A percentile compares a stretch with the other conserved stretches of the same genome.
Evolutionary conservation across 2,888 invertebrate genomes (phyloP).

Genomic region (Galeruca laticollis): DNA sequence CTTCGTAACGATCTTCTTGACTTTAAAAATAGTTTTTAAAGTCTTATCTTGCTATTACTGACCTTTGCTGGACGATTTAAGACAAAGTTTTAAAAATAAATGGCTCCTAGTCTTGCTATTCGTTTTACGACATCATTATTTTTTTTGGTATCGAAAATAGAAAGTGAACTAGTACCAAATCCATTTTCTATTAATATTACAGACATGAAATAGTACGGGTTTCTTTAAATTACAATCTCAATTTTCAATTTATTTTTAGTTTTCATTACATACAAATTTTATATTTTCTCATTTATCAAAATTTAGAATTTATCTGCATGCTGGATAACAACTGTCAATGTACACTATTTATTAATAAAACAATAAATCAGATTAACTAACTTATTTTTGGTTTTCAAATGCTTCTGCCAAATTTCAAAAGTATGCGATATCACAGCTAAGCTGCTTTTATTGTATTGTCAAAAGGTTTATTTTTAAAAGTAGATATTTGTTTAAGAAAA

Average conservation of each 20-base stretch:
- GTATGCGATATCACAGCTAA: slow-evolving; percentile 5
- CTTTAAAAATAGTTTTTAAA: slow-evolving; percentile 19
- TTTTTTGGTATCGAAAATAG: slow-evolving; percentile 37
- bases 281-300: background rate
- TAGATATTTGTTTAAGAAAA: background rate
- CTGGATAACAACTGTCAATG: background rate
- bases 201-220: slow-evolving; percentile 15
- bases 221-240: slow-evolving; percentile 4
- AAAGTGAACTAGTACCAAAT: slow-evolving; percentile 34
- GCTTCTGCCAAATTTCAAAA: slow-evolving; percentile 11
- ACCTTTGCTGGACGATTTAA: slow-evolving; percentile 32
- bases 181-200: slow-evolving; percentile 38
- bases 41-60: slow-evolving; percentile 21
- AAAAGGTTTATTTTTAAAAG: slow-evolving; percentile 5
- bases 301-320: background rate
- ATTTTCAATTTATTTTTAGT: slow-evolving; percentile 25
- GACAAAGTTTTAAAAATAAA: slow-evolving; percentile 26
- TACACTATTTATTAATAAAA: background rate
- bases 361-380: slow-evolving; percentile 1
- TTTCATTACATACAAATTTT: slow-evolving; percentile 11
- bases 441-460: background rate
- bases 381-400: slow-evolving; percentile 1
- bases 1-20: slow-evolving; percentile 5
- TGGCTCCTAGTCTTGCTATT: slow-evolving; percentile 11
- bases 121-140: slow-evolving; percentile 24